Conservation (phyloP, 2,797 vertebrate species). For the Adrianichthys oophorus region DNA sequence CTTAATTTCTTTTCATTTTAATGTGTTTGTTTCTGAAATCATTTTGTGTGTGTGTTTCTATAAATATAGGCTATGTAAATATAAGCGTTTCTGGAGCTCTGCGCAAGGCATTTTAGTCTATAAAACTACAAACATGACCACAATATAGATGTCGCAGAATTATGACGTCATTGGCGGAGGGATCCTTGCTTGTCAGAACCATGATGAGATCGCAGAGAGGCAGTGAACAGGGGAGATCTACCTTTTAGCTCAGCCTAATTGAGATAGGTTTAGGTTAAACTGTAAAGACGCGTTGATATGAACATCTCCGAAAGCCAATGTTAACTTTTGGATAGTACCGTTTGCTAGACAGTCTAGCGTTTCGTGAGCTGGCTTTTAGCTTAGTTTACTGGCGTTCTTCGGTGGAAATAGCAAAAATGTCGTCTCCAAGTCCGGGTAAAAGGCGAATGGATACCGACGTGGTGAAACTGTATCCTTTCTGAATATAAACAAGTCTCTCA, state of each 20-base stretch:
- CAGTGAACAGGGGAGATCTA: conserved; percentile 60
- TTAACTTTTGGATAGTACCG: conserved; percentile 75
- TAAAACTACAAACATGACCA: conserved; percentile 65
- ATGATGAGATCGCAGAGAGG: conserved; percentile 63
- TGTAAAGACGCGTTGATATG: conserved; percentile 60
- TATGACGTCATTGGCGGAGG: conserved; percentile 76
- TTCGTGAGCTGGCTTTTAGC: conserved; percentile 62
- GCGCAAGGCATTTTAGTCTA: no score
- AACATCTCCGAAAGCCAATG: conserved; percentile 73
- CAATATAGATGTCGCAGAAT: conserved; percentile 55
- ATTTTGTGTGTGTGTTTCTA: no score
- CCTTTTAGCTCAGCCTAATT: conserved; percentile 53
- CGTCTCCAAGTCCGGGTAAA: conserved; percentile 96
- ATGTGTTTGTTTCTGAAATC: no score
- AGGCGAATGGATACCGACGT: conserved; percentile 98
- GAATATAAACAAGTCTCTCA: conserved; percentile 71
- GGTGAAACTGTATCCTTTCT: conserved; percentile 99
- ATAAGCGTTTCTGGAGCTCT: no score
- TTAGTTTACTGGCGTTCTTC: conserved; percentile 64
- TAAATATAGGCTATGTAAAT: no score
- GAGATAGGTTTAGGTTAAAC: conserved; percentile 44
- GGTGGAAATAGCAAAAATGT: conserved; percentile 88
- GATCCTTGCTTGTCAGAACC: conserved; percentile 70
- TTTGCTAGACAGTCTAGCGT: conserved; percentile 73
- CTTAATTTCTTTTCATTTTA: no score